Percentiles rank a stretch among this genome's conserved stretches.
Evolutionary conservation across 2,797 vertebrate species (phyloP).

Genomic region (Chaetodon trifasciatus): DNA sequence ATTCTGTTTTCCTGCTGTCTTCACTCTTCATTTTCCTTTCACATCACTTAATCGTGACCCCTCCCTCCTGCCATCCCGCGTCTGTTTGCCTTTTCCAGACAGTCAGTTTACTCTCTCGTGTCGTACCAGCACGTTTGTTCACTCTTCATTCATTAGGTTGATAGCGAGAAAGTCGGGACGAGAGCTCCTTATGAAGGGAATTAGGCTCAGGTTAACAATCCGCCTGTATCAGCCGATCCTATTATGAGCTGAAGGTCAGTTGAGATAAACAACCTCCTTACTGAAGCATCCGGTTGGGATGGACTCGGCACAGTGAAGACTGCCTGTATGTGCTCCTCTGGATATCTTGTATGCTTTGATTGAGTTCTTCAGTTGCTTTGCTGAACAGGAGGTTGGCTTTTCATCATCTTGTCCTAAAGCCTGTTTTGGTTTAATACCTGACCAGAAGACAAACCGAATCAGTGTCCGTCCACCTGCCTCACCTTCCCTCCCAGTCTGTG

Average conservation of each 20-base stretch:
- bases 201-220: constrained; percentile 84
- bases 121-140: constrained; percentile 1
- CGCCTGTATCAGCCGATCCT: constrained; percentile 73
- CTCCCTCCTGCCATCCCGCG: background rate
- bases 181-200: constrained; percentile 68
- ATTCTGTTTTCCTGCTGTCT: background rate
- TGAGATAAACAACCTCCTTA: constrained; percentile 61
- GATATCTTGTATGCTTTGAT: background rate
- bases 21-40: background rate
- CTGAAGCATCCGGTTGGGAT: constrained; percentile 12
- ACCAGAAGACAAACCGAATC: background rate
- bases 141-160: constrained; percentile 67
- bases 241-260: constrained; percentile 85
- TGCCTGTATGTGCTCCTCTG: background rate
- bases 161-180: constrained; percentile 46
- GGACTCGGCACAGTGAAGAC: background rate
- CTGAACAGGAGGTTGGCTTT: background rate
- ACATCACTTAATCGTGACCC: background rate
- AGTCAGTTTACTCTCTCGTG: constrained; percentile 9
- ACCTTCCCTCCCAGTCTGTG: constrained; percentile 26
- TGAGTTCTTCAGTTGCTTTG: no score
- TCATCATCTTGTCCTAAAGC: constrained; percentile 26
- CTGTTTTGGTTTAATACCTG: constrained; percentile 49
- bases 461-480: constrained; percentile 17
- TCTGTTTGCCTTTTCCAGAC: background rate